Evolutionary conservation across 2,888 invertebrate species (phyloP), one percentile per base, ranked within the genome.

Genomic region (Ashinkailepas kermadecensis): DNA sequence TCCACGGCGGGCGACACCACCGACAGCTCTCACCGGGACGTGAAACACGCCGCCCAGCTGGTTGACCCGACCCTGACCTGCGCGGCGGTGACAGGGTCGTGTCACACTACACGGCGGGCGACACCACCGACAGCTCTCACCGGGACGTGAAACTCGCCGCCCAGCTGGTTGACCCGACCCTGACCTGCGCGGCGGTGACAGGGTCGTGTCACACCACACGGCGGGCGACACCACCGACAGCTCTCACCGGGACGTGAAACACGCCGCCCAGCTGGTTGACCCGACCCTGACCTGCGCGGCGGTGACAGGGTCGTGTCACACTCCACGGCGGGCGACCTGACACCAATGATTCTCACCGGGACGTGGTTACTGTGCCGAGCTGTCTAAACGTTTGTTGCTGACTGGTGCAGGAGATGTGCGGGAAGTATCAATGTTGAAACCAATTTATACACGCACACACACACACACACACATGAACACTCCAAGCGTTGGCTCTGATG

Each of bases 141-240:
- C n/a, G n/a, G n/a, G n/a, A n/a, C n/a, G n/a, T n/a, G n/a, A n/a
- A 91, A 91, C 25, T 90, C 89, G 9, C 91, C 91, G 25, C 91
- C 91, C 13, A 91, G 87, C 85, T 91, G 91, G 85, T 91, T 91
- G 11, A 91, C 90, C 65, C 90, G 88, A 56, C 91, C 91, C 87
- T 90, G 89, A 81, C 90, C 90, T 79, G 74, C 0, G 10, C 6
- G 10, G 13, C 13, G 64, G 64, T 62, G 15, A 62, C 15, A 62
- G 12, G 7, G n/a, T 15, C 13, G 62, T 65, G n/a, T n/a, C 21
- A 58, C 58, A 12, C 10, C 12, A 62, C 62, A 9, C 15, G 62
- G 62, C 12, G 62, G 15, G 18, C 62, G 15, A 62, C 62, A 18
- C 15, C 62, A 18, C 62, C 15, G 62, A 18, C 62, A 18, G 62